Conservation (phyloP, 2,113 vertebrate species). For the Tachysurus vachellii region DNA sequence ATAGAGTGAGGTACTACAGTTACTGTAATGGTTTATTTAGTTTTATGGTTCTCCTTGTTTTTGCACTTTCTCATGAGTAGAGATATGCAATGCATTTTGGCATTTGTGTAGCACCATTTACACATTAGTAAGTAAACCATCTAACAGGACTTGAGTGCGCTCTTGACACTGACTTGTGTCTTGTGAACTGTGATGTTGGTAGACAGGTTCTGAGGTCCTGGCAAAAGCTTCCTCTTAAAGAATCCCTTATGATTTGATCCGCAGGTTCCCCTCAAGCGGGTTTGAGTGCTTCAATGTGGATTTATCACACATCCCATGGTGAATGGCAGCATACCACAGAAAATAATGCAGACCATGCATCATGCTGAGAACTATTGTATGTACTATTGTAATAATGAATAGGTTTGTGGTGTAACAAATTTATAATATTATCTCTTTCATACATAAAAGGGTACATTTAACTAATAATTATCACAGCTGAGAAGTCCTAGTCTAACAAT, state of each 20-base stretch:
- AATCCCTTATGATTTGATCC: conserved; percentile 34
- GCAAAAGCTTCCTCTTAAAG: conserved; percentile 11
- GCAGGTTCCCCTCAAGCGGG: conserved; percentile 23
- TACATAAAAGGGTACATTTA: not conserved
- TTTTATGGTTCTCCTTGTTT: conserved; percentile 58
- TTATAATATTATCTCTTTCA: not conserved
- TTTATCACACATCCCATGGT: not conserved
- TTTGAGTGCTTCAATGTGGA: conserved; percentile 23
- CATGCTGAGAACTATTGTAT: not conserved
- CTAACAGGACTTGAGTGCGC: not conserved
- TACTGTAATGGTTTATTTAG: conserved; percentile 66
- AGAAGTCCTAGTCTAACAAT: not conserved
- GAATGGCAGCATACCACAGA: not conserved
- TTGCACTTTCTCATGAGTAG: conserved; percentile 37
- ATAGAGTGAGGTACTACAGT: conserved; percentile 49
- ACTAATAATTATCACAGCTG: not conserved
- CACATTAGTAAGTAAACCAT: conserved; percentile 10
- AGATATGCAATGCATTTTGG: conserved; percentile 1
- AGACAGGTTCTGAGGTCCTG: not conserved
- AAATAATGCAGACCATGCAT: not conserved
- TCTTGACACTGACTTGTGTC: conserved; percentile 5
- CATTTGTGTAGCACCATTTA: conserved; percentile 37
- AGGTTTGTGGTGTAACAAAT: not conserved
- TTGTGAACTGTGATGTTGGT: not conserved
- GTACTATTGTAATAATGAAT: not conserved